Evolutionary conservation across 2,797 vertebrate genomes (phyloP).

Genomic region (Enteromius viviparus): DNA sequence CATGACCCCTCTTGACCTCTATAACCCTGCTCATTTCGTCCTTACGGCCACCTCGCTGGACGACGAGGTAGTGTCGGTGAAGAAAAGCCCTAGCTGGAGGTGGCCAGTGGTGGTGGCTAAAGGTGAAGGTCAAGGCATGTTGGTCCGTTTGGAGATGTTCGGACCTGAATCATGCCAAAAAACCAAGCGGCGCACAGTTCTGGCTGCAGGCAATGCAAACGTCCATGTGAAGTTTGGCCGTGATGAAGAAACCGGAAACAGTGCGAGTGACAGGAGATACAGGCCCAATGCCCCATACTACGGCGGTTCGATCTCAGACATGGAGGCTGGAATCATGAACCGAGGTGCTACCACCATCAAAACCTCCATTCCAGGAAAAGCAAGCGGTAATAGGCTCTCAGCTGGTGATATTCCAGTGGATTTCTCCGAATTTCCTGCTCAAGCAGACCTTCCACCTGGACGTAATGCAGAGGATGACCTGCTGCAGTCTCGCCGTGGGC

Average conservation of each 20-base stretch:
- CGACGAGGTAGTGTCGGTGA: conserved; percentile 78
- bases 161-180: conserved; percentile 86
- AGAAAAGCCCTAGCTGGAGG: conserved; percentile 68
- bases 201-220: conserved; percentile 82
- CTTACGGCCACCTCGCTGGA: conserved; percentile 86
- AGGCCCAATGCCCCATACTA: conserved; percentile 77
- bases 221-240: conserved; percentile 84
- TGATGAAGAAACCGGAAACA: conserved; percentile 79
- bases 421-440: conserved; percentile 88
- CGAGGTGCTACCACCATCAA: conserved; percentile 80
- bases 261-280: conserved; percentile 80
- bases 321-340: conserved; percentile 78
- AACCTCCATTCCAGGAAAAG: conserved; percentile 72
- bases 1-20: conserved; percentile 89
- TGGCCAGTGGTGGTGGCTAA: conserved; percentile 85
- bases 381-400: conserved; percentile 75
- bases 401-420: conserved; percentile 83
- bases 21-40: conserved; percentile 84
- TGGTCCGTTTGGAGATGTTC: conserved; percentile 89
- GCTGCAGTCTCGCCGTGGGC: conserved; percentile 78
- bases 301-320: conserved; percentile 77
- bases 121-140: conserved; percentile 88
- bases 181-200: conserved; percentile 80
- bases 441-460: conserved; percentile 81
- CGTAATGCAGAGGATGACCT: conserved; percentile 79